Evolutionary conservation across 2,113 vertebrate genomes (phyloP).

Genomic region (Semicossyphus pulcher): DNA sequence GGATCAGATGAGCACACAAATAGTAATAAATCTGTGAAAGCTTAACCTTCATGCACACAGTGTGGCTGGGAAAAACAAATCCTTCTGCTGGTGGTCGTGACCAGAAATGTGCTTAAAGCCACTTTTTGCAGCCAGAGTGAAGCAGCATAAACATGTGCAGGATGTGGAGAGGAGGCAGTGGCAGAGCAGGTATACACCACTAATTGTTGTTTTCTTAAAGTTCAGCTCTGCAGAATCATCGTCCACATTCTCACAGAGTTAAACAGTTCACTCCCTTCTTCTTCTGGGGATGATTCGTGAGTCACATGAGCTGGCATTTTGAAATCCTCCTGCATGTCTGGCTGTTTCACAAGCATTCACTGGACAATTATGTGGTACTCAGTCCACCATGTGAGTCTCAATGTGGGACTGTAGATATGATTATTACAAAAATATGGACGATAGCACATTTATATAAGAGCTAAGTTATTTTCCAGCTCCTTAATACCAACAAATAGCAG

Average conservation of each 20-base stretch:
- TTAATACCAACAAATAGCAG: too few relatives aligned
- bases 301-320: background rate
- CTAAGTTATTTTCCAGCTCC: too few relatives aligned
- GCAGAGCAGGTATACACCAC: background rate
- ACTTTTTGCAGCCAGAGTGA: background rate
- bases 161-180: slow-evolving; percentile 2
- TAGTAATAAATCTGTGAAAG: too few relatives aligned
- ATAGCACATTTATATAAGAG: too few relatives aligned
- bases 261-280: background rate
- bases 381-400: background rate
- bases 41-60: too few relatives aligned
- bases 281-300: background rate
- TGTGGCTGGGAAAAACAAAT: too few relatives aligned
- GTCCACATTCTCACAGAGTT: background rate
- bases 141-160: too few relatives aligned
- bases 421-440: too few relatives aligned
- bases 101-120: background rate
- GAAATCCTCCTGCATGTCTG: background rate
- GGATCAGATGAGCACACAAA: too few relatives aligned
- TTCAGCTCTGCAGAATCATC: background rate
- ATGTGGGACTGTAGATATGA: background rate
- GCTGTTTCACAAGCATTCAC: background rate
- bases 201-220: background rate
- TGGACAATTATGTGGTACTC: background rate
- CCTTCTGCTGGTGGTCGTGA: too few relatives aligned